Evolutionary conservation across 1,140 invertebrate species (phyloP), one percentile per base, ranked within the genome.

Genomic region (Tetramorium alpestre): DNA sequence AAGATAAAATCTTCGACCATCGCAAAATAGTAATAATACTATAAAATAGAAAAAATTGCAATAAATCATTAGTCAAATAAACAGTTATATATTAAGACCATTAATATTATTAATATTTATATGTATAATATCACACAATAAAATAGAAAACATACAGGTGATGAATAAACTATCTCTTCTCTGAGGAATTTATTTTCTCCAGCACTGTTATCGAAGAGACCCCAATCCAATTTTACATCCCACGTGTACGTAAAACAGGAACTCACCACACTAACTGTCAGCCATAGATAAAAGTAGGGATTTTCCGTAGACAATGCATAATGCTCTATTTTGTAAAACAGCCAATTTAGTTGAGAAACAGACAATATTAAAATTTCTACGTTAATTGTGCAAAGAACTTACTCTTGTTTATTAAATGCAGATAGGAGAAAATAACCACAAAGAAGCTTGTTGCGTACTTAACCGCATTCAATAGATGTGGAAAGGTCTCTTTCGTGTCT

Each of bases 221-320:
- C 99, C 99, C 99, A 99, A 96, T 99, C 99, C 98, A 99, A 99
- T 95, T 98, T 99, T 6, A 99, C 97, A 94, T 99, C 99, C 99
- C 99, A 99, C 0, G 97, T 97, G 91, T 98, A 98, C 0, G 98
- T 97, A 93, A 99, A 99, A 65, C 97, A 96, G 0, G 98, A 98
- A 73, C 97, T 98, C 0, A 98, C 94, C 10, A 99, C 94, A 41
- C 97, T 97, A 8, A 97, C 96, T 1, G 96, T 95, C 49, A 98
- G 96, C 97, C 97, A 98, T 67, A 97, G 92, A 95, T 98, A 98
- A 62, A 99, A 96, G 93, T 97, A 98, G 13, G 98, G 97, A 95
- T 98, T 98, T 86, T 97, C 96, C 89, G 96, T 96, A 28, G 96
- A 94, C 89, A 96, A 95, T 2, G 93, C 78, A 92, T 97, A 97